Percentiles rank a stretch among this genome's conserved stretches.
Conservation (phyloP, 2,888 invertebrate genomes). For the Hololepta plana region DNA sequence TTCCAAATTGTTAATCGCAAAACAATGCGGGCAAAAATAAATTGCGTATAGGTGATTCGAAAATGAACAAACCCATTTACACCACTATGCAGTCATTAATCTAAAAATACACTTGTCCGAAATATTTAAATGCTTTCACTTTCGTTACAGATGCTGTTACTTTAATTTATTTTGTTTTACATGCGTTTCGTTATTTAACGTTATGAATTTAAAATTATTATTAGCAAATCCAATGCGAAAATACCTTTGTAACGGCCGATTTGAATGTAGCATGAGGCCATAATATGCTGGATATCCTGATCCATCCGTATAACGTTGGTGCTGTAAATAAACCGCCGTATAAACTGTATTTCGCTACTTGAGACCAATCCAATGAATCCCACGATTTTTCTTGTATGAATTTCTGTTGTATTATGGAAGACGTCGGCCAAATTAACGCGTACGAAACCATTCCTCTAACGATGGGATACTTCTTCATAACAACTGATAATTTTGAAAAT, state of each 20-base stretch:
- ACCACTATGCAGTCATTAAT: too few species aligned
- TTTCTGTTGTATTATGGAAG: constrained; percentile 53
- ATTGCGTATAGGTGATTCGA: too few species aligned
- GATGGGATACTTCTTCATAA: constrained; percentile 31
- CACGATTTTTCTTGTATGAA: constrained; percentile 44
- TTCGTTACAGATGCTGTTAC: too few species aligned
- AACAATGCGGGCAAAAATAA: too few species aligned
- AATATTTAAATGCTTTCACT: too few species aligned
- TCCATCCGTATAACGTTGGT: constrained; percentile 64
- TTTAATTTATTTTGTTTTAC: too few species aligned
- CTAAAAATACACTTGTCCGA: too few species aligned
- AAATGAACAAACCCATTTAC: too few species aligned
- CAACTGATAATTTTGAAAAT: constrained; percentile 28
- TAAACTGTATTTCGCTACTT: constrained; percentile 52
- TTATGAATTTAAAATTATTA: too few species aligned
- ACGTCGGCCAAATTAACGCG: constrained; percentile 52
- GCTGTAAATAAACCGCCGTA: constrained; percentile 71
- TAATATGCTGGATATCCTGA: constrained; percentile 53
- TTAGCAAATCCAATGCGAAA: neutral
- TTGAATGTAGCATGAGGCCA: constrained; percentile 56
- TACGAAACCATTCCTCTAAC: constrained; percentile 52
- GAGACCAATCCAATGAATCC: constrained; percentile 50
- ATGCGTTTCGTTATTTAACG: too few species aligned
- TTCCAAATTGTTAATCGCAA: too few species aligned
- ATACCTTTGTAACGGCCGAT: constrained; percentile 55